These are phyloP conservation scores for Chrysogorgia sp. DNA, from an alignment of 92 coral and sea anemone species.

Conservation along the genomic window DNA sequence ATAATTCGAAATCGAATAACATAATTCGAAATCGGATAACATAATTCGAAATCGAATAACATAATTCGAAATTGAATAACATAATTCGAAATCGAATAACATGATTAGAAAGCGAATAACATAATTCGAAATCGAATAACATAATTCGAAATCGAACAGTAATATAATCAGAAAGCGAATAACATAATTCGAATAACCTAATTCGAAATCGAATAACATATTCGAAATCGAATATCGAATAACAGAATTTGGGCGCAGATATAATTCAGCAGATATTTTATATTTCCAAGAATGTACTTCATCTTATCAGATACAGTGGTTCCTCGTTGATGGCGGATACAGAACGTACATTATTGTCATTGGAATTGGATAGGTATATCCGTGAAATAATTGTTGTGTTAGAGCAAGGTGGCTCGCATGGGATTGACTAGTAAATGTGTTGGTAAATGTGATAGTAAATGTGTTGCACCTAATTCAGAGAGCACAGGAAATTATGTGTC, in stretches of 20 bases:
- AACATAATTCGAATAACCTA: too few relatives aligned
- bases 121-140: too few relatives aligned
- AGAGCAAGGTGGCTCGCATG: slow-evolving; percentile 1
- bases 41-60: too few relatives aligned
- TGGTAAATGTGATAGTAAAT: not conserved
- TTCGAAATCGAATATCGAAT: not conserved
- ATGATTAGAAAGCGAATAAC: too few relatives aligned
- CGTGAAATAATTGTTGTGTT: not conserved
- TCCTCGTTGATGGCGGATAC: not conserved
- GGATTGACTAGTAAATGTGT: not conserved
- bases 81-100: too few relatives aligned
- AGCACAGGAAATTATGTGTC: slow-evolving; percentile 35
- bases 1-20: not conserved
- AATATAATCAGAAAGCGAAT: too few relatives aligned
- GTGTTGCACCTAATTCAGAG: not conserved
- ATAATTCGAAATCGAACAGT: too few relatives aligned
- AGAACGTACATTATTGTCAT: not conserved
- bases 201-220: too few relatives aligned
- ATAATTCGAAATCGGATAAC: not conserved
- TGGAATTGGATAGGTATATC: not conserved
- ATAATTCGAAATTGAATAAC: too few relatives aligned
- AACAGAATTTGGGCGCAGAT: too few relatives aligned
- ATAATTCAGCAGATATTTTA: not conserved
- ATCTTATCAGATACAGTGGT: not conserved
- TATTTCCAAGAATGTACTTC: not conserved